Conservation (phyloP, 2,113 vertebrate species). For the Lepus americanus region DNA sequence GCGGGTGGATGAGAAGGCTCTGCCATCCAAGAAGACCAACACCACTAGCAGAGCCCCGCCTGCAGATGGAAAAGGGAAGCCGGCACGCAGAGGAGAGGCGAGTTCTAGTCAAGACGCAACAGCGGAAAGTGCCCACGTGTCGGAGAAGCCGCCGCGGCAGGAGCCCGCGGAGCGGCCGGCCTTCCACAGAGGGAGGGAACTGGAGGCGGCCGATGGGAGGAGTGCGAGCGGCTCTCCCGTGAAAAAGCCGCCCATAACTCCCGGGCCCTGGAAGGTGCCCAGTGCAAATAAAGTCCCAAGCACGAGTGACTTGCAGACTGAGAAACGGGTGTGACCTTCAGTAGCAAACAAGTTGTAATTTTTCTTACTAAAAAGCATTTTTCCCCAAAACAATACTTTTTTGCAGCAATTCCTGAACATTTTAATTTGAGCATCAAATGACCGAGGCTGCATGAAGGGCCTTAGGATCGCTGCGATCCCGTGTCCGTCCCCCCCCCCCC, state of each 20-base stretch:
- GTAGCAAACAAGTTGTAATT: background rate
- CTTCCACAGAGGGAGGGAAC: constrained; percentile 54
- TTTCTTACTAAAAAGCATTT: constrained; percentile 38
- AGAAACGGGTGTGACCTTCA: constrained; percentile 82
- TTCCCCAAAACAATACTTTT: background rate
- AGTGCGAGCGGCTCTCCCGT: constrained; percentile 83
- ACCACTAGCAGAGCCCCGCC: constrained; percentile 9
- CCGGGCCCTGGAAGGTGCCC: constrained; percentile 97
- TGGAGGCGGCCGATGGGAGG: constrained; percentile 75
- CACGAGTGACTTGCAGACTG: constrained; percentile 72
- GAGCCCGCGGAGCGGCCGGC: constrained; percentile 58
- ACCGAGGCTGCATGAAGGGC: constrained; percentile 84
- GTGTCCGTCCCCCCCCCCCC: background rate
- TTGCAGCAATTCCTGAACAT: constrained; percentile 67
- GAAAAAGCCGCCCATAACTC: constrained; percentile 92
- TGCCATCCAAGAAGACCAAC: constrained; percentile 56
- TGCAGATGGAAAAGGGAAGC: constrained; percentile 67
- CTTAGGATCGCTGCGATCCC: constrained; percentile 76
- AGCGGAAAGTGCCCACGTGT: constrained; percentile 81
- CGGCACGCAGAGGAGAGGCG: constrained; percentile 30
- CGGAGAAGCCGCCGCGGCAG: constrained; percentile 77
- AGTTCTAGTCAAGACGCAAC: constrained; percentile 82
- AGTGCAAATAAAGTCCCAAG: constrained; percentile 89
- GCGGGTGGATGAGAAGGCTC: constrained; percentile 32
- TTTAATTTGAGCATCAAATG: constrained; percentile 73